Conservation (phyloP, 2,888 invertebrate species). For the Junonia oenone region DNA sequence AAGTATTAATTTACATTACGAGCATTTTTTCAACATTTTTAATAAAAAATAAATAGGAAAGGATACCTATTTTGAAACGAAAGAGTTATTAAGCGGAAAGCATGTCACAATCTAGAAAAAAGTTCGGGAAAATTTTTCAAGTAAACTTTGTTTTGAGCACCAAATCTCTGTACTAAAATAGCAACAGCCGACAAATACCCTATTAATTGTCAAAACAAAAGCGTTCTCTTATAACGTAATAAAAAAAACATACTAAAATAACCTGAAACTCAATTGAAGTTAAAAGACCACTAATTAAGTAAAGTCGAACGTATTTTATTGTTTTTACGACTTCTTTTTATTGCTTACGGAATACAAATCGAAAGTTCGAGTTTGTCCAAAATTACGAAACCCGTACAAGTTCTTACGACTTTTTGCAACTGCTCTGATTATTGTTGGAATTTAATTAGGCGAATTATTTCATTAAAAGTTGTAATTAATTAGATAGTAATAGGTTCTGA, state of each 20-base stretch:
- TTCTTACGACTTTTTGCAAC: too few relatives aligned
- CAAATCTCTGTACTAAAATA: too few relatives aligned
- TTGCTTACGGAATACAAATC: neutral
- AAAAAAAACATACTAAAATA: neutral
- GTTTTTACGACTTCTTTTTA: neutral
- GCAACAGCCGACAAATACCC: neutral
- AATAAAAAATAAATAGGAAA: too few relatives aligned
- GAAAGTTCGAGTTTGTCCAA: neutral
- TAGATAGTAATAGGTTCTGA: too few relatives aligned
- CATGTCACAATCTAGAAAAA: too few relatives aligned
- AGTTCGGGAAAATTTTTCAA: too few relatives aligned
- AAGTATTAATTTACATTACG: too few relatives aligned
- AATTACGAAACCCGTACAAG: neutral
- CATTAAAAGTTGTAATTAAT: neutral
- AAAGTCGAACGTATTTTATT: neutral
- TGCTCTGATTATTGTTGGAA: too few relatives aligned
- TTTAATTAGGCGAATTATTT: neutral
- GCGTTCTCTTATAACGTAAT: neutral
- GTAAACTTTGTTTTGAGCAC: too few relatives aligned
- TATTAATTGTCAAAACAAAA: neutral
- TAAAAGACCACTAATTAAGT: neutral
- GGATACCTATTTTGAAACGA: too few relatives aligned
- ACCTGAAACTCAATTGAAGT: neutral
- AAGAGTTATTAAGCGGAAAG: too few relatives aligned
- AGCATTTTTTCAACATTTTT: too few relatives aligned